Evolutionary conservation across 1,140 invertebrate genomes (phyloP).

Genomic region (Drosophila athabasca): DNA sequence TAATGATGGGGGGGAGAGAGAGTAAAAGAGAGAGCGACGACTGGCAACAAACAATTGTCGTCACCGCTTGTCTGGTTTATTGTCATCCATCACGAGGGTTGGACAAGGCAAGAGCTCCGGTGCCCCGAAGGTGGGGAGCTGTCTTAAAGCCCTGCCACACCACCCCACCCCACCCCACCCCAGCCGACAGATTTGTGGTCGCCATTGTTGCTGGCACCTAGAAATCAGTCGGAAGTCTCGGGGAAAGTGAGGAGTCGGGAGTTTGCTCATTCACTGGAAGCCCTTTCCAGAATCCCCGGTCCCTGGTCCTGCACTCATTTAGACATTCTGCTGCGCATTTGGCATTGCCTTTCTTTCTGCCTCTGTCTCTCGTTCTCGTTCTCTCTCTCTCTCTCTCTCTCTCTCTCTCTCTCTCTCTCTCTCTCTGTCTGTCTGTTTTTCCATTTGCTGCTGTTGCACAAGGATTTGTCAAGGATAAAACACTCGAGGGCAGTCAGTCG

Average conservation of each 20-base stretch:
- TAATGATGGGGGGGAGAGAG: conserved; percentile 15
- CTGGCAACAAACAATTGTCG: conserved; percentile 42
- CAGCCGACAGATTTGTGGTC: conserved; percentile 44
- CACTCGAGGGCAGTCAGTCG: conserved; percentile 72
- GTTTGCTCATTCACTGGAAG: conserved; percentile 50
- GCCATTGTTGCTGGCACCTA: conserved; percentile 40
- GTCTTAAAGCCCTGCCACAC: conserved; percentile 30
- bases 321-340: conserved; percentile 72
- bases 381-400: too few relatives aligned
- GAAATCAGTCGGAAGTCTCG: conserved; percentile 5
- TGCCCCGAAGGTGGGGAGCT: neutral
- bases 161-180: neutral
- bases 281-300: too few relatives aligned
- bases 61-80: conserved; percentile 55
- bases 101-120: conserved; percentile 15
- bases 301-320: conserved; percentile 54
- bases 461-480: conserved; percentile 77
- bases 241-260: conserved; percentile 6
- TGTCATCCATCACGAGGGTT: conserved; percentile 48
- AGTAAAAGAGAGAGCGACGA: neutral
- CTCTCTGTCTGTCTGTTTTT: conserved; percentile 1
- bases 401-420: conserved; percentile 20
- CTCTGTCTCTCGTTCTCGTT: conserved; percentile 5
- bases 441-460: conserved; percentile 51
- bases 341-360: conserved; percentile 45